phyloP scores from a whole-genome alignment of 2,888 invertebrate species.

The Cactoblastis cactorum region DNA sequence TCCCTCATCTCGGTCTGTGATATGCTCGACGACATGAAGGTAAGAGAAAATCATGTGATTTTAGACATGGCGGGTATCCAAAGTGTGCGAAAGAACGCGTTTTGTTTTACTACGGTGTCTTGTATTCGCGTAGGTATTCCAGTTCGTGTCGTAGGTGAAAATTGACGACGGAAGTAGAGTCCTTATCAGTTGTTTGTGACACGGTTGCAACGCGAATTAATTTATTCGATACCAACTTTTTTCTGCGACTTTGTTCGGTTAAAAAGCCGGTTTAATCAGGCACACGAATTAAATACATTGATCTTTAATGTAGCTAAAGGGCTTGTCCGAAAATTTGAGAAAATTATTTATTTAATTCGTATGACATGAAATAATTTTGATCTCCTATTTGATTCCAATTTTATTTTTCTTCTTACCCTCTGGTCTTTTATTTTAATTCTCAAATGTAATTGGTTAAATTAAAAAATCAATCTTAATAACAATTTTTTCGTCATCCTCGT shows the following conservation, averaged over 20 bases:
- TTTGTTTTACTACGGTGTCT: slow-evolving; percentile 33
- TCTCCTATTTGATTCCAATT: too few relatives aligned
- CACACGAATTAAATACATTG: too few relatives aligned
- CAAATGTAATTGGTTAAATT: too few relatives aligned
- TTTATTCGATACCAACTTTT: slow-evolving; percentile 27
- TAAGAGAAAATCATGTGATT: slow-evolving; percentile 50
- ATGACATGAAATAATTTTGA: too few relatives aligned
- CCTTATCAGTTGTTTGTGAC: slow-evolving; percentile 67
- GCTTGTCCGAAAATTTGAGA: too few relatives aligned
- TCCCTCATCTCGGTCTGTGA: slow-evolving; percentile 69
- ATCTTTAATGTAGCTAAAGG: too few relatives aligned
- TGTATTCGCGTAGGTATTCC: slow-evolving; percentile 39
- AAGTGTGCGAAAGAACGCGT: slow-evolving; percentile 42
- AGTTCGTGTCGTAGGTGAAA: slow-evolving; percentile 41
- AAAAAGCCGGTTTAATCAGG: too few relatives aligned
- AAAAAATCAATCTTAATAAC: too few relatives aligned
- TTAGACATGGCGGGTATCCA: slow-evolving; percentile 43
- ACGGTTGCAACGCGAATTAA: slow-evolving; percentile 42
- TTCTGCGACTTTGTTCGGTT: not conserved
- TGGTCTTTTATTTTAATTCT: too few relatives aligned
- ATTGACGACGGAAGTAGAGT: slow-evolving; percentile 56
- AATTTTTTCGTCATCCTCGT: too few relatives aligned
- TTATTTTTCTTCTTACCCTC: too few relatives aligned
- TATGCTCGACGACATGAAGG: slow-evolving; percentile 75
- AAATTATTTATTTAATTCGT: too few relatives aligned